Base-by-base conservation (phyloP, 2,113 vertebrate genomes). In the Oenanthe melanoleuca region DNA sequence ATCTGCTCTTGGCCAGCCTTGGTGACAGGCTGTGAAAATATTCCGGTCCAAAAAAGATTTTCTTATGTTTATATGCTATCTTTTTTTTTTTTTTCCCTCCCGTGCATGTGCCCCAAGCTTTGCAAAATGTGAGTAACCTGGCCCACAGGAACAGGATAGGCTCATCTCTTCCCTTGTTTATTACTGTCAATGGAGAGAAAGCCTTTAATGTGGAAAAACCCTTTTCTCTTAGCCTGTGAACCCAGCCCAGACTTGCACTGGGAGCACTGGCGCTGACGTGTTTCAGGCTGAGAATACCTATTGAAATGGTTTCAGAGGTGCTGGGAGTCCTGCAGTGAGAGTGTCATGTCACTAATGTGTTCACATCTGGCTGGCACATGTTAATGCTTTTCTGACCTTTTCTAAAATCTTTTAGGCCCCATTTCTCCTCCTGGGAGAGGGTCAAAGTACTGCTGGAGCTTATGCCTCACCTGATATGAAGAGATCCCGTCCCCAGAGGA, bases 121-220 rank as follows among this genome's bases (percentile, higher is more conserved):
- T 83, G 67, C 67, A 96, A 93, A 86, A 77, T 70, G 34, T 61
- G 82, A 85, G 52, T 65, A 94, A 93, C 59, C 31, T 67, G 65
- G 65, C 77, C 69, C 0, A 1, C 42, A 8, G 89, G 52, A 92
- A 81, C 73, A 88, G 86, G 92, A 90, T 59, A 6, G 3, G 52
- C 52, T 90, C 64, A 59, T 89, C 65, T 88, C 74, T 97, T 94
- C 90, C 55, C 55, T 83, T 44, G 22, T 85, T 94, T 87, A 72
- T 97, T 80, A 31, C 57, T 77, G 64, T 80, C 75, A 88, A 55
- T 1, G 37, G 45, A 67, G 49, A 87, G 69, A 96, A 95, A 79
- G 29, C 37, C 86, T 95, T 93, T 90, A 66, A 93, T 92, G 75
- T 97, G 88, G 95, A 88, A 92, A 95, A 93, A 11, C 3, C 5